Evolutionary conservation across 2,888 invertebrate genomes (phyloP), one percentile per base, ranked within the genome.

Genomic region (Cerastoderma edule): DNA sequence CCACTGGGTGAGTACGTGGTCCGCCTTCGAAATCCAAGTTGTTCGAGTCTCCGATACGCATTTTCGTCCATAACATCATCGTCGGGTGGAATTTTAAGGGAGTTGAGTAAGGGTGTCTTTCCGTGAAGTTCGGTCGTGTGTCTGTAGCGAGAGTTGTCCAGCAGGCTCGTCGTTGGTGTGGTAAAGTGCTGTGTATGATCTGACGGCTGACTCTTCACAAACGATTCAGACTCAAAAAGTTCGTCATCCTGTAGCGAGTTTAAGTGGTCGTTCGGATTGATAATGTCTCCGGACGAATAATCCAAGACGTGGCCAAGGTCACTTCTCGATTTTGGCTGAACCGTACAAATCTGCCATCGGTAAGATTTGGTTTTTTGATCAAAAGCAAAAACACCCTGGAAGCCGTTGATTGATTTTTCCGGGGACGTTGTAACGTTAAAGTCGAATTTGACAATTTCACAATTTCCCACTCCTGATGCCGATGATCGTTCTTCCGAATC

Each of bases 361-460:
- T 75, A 75, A 0, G 77, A 69, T 32, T 77, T 74, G 1, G 77
- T 67, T 48, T 66, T 75, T 16, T 75, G 48, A 56, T 80, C 80
- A 50, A 56, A 80, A 10, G 66, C 67, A 60, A 75, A 77, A 6
- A 77, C 72, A n/a, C 80, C 80, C 28, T 80, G 76, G 32, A 80
- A 75, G 10, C 72, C 75, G 27, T 74, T 33, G 0, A 72, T 27
- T 8, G 57, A 24, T 30, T 50, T 53, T 3, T 76, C 69, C 22
- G 33, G 71, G 1, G 67, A 53, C 1, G 74, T 44, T 28, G 67
- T 60, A 0, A 72, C 56, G 28, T 64, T 68, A 28, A 80, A 72
- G 57, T 77, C 80, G 57, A 80, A 75, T 44, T 80, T 74, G 1
- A 80, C 77, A 4, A 77, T 30, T 50, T 80, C 80, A 46, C 76